A percentile compares a stretch with the other conserved stretches of the same genome.
These are phyloP conservation scores for Radopholus similis DNA, from an alignment of 1,140 invertebrate species.

Conservation along the genomic window DNA sequence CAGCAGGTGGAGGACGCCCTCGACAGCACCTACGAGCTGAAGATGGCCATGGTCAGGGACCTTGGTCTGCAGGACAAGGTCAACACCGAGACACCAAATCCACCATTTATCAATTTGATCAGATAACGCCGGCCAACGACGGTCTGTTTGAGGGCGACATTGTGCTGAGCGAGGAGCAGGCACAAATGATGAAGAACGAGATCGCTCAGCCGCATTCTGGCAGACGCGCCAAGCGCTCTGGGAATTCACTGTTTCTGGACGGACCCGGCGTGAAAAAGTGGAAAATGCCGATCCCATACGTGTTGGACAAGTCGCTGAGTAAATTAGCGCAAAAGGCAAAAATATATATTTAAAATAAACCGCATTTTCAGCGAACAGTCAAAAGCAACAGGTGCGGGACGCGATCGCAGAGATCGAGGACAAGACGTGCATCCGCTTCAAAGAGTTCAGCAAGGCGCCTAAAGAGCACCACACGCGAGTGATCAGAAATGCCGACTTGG, in stretches of 20 bases:
- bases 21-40: conserved; percentile 40
- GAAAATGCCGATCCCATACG: neutral
- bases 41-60: conserved; percentile 45
- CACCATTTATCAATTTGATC: neutral
- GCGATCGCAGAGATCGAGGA: neutral
- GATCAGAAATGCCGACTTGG: neutral
- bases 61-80: conserved; percentile 19
- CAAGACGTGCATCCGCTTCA: neutral
- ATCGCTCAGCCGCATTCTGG: too few relatives aligned
- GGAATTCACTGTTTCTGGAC: neutral
- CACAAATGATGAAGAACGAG: too few relatives aligned
- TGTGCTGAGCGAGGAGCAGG: neutral
- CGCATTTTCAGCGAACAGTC: too few relatives aligned
- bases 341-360: too few relatives aligned
- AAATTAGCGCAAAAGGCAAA: too few relatives aligned
- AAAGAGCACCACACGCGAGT: neutral
- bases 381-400: neutral
- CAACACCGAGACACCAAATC: neutral
- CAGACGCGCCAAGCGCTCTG: neutral
- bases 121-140: neutral
- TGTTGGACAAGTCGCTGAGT: neutral
- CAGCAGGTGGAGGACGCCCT: conserved; percentile 33
- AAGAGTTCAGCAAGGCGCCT: neutral
- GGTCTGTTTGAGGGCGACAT: neutral
- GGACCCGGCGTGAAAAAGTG: neutral